A percentile compares a stretch with the other conserved stretches of the same genome.
These are phyloP conservation scores for Pediacus dermestoides DNA, from an alignment of 2,888 invertebrate genomes.

Conservation along the genomic window DNA sequence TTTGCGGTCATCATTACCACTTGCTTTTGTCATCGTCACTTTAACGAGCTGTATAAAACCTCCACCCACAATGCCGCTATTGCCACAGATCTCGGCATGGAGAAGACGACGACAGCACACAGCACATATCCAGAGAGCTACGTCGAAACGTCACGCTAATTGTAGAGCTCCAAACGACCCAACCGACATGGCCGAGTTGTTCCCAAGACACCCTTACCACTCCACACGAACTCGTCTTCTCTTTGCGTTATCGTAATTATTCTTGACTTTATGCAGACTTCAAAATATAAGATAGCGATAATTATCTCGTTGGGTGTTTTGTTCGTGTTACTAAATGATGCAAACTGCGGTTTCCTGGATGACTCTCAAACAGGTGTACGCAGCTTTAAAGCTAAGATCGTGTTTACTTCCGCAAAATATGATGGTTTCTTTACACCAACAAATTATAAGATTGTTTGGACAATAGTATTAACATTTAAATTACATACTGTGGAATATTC, in stretches of 20 bases:
- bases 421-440: too few relatives aligned
- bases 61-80: slow-evolving; percentile 8
- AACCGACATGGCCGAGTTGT: slow-evolving; percentile 20
- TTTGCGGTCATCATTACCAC: slow-evolving; percentile 22
- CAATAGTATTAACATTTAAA: too few relatives aligned
- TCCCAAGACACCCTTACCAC: slow-evolving; percentile 18
- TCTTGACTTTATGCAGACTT: slow-evolving; percentile 23
- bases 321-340: slow-evolving; percentile 16
- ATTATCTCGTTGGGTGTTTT: slow-evolving; percentile 27
- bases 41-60: slow-evolving; percentile 19
- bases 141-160: slow-evolving; percentile 19
- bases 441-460: too few relatives aligned
- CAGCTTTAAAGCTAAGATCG: too few relatives aligned
- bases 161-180: slow-evolving; percentile 15
- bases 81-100: background rate
- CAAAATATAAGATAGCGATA: slow-evolving; percentile 23
- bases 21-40: slow-evolving; percentile 20
- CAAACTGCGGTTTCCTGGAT: slow-evolving; percentile 10
- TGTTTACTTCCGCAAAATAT: too few relatives aligned
- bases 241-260: slow-evolving; percentile 28
- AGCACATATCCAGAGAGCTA: background rate
- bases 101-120: background rate
- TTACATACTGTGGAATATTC: too few relatives aligned
- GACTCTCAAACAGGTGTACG: slow-evolving; percentile 8
- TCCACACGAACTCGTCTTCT: slow-evolving; percentile 20